These are phyloP conservation scores for Rhinolophus ferrumequinum DNA, from an alignment of 2,113 vertebrate genomes.

Conservation along the genomic window DNA sequence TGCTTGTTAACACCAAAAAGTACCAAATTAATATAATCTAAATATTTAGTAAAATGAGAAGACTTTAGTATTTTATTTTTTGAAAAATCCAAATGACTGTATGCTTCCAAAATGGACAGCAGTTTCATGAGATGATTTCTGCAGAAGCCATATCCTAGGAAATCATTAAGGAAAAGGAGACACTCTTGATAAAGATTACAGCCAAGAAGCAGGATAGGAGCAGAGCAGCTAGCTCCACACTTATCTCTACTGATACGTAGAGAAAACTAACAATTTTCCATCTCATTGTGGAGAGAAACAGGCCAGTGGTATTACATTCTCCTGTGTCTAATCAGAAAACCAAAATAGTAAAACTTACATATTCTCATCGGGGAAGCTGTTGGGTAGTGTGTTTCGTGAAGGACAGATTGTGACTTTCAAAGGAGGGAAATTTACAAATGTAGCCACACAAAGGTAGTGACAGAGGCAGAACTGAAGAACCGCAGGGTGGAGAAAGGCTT, in stretches of 20 bases:
- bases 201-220: not conserved
- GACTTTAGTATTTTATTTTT: not conserved
- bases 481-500: constrained; percentile 47
- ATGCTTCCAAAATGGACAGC: not conserved
- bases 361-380: constrained; percentile 59
- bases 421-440: constrained; percentile 70
- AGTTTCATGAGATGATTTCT: constrained; percentile 25
- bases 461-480: constrained; percentile 70
- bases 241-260: constrained; percentile 24
- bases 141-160: not conserved
- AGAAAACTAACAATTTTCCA: constrained; percentile 61
- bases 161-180: constrained; percentile 51
- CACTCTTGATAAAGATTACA: constrained; percentile 3
- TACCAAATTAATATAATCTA: not conserved
- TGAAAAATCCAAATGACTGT: constrained; percentile 19
- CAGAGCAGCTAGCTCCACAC: not conserved
- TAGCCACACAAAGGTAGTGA: constrained; percentile 78
- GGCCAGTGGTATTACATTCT: not conserved
- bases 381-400: constrained; percentile 43
- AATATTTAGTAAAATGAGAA: constrained; percentile 28
- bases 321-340: constrained; percentile 54
- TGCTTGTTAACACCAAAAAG: not conserved
- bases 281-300: not conserved
- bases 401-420: constrained; percentile 76
- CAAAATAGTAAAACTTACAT: constrained; percentile 45